These are phyloP conservation scores for Phortica variegata DNA, from an alignment of 1,140 invertebrate species.

Conservation along the genomic window DNA sequence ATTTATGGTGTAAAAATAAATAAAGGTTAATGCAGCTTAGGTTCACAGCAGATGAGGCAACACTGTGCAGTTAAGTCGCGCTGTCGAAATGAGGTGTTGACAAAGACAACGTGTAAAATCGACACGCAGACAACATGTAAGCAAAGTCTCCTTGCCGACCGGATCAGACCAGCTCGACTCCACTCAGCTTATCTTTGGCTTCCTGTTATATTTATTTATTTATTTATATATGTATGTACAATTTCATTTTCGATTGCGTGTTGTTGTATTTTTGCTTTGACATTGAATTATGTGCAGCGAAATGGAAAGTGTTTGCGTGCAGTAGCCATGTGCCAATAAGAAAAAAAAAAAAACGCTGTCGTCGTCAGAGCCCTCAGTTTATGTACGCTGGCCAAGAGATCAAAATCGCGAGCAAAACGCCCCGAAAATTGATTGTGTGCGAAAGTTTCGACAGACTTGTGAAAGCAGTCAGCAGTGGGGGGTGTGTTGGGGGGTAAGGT, in stretches of 20 bases:
- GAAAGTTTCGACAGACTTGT: constrained; percentile 1
- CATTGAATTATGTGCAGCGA: constrained; percentile 31
- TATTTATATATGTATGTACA: constrained; percentile 28
- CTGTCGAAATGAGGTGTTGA: background rate
- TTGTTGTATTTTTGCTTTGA: constrained; percentile 5
- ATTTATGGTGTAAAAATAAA: constrained; percentile 18
- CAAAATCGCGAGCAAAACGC: constrained; percentile 11
- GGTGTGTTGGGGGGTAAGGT: no score
- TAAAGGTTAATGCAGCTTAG: background rate
- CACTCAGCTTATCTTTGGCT: no score
- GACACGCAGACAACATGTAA: constrained; percentile 24
- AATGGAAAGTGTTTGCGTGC: constrained; percentile 27
- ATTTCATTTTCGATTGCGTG: background rate
- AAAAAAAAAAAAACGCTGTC: background rate
- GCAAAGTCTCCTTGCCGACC: constrained; percentile 6
- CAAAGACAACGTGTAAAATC: constrained; percentile 12
- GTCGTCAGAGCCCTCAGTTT: background rate
- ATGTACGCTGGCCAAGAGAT: constrained; percentile 2
- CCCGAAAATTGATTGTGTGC: background rate
- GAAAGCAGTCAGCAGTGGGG: constrained; percentile 2
- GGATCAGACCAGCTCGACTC: no score
- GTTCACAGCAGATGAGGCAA: background rate
- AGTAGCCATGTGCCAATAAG: constrained; percentile 9
- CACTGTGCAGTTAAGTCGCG: background rate
- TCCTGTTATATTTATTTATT: no score